These are phyloP conservation scores for Bombus waltoni DNA, from an alignment of 1,140 invertebrate genomes.

Conservation along the genomic window DNA sequence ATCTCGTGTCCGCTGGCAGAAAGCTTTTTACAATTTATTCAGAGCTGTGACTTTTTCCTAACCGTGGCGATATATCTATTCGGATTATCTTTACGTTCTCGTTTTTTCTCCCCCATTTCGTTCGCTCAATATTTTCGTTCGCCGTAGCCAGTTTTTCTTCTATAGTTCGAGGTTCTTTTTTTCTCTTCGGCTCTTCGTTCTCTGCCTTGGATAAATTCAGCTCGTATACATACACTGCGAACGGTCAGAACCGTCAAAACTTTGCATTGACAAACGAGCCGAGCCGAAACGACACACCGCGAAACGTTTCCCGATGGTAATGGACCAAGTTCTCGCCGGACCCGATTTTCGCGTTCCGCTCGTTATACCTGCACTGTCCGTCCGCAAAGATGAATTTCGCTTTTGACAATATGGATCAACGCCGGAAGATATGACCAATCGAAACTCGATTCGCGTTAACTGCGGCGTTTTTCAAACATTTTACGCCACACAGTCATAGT, in stretches of 20 bases:
- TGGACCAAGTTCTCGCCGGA: constrained; percentile 7
- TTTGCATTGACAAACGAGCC: constrained; percentile 28
- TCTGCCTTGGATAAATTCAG: neutral
- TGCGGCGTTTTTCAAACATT: neutral
- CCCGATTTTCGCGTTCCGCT: neutral
- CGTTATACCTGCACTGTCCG: neutral
- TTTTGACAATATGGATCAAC: constrained; percentile 8
- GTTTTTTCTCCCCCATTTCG: neutral
- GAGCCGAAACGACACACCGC: neutral
- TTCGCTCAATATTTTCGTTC: constrained; percentile 1
- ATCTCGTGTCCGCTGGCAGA: neutral
- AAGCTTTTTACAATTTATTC: neutral
- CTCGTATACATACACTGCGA: neutral
- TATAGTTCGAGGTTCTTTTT: too few relatives aligned
- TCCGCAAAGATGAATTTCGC: constrained; percentile 19
- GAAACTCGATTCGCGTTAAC: neutral
- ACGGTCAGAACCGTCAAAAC: constrained; percentile 22
- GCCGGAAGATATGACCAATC: neutral
- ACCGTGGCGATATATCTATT: neutral
- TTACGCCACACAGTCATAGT: too few relatives aligned
- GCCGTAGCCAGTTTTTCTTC: too few relatives aligned
- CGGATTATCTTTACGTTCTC: neutral
- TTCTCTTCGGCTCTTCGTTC: neutral
- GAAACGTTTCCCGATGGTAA: constrained; percentile 32
- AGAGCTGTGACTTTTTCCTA: neutral